Base-by-base conservation (phyloP, 1,140 invertebrate species). In the Telenomus remus region DNA sequence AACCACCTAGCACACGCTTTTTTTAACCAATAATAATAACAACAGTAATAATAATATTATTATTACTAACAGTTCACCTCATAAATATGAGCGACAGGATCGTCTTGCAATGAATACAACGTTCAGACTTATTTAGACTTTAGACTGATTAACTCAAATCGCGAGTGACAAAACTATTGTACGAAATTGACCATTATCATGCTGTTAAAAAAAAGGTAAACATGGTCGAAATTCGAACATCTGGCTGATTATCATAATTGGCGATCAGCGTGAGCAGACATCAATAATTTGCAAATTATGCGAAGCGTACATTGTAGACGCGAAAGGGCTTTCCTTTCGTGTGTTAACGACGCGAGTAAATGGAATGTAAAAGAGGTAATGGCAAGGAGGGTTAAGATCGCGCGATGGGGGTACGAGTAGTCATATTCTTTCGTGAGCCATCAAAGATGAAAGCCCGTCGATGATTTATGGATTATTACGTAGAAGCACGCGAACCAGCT, bases 381-480 rank as follows among this genome's bases (percentile, higher is more conserved):
- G 68, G 68, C 61, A 50, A 39, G 66, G 71, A 68, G 60, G 78
- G 60, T 65, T 64, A 69, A 72, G 69, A 76, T 75, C 69, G 44
- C 68, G 63, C 50, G 60, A 64, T 69, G 19, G 68, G 65, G 73
- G 72, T 60, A 75, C 51, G 54, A 66, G 56, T 63, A 75, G 59
- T 77, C 74, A 60, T 68, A 69, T 80, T 83, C 65, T 75, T 79
- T 80, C 63, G 53, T 77, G 71, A 80, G 71, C 80, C 63, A 76
- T 80, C 80, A 83, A 83, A 80, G 74, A 84, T 82, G 68, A 70
- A 76, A 81, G 80, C 78, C 80, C 64, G 73, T 60, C 53, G 49
- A 79, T 86, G 85, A 86, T 86, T 85, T 85, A 85, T 85, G 78
- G 79, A 81, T 85, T 83, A 86, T 85, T 78, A 74, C 75, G 69